Evolutionary conservation across 2,113 vertebrate species (phyloP).

Genomic region (Asarcornis scutulata): DNA sequence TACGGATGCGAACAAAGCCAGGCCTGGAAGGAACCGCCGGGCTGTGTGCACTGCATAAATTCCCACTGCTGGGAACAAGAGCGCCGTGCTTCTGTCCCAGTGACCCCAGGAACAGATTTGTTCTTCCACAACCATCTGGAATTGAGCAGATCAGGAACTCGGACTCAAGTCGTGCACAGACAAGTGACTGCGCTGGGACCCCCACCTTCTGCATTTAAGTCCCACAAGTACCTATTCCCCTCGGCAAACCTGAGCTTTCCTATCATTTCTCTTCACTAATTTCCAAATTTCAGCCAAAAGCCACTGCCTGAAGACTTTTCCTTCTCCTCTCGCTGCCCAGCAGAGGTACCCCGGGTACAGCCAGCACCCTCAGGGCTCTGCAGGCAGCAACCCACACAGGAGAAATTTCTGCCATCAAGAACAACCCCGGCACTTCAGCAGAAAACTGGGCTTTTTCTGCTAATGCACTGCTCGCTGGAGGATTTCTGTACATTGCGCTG

Average conservation of each 20-base stretch:
- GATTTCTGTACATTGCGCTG: neutral
- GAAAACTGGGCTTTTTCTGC: neutral
- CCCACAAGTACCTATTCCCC: neutral
- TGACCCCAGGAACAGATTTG: neutral
- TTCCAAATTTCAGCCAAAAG: neutral
- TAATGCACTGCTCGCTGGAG: neutral
- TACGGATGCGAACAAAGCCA: neutral
- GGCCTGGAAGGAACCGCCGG: neutral
- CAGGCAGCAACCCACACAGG: neutral
- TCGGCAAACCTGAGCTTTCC: neutral
- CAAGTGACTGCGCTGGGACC: neutral
- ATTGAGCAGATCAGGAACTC: neutral
- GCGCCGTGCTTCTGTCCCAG: accelerated
- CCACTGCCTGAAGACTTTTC: neutral
- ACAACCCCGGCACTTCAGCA: neutral
- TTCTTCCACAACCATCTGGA: neutral
- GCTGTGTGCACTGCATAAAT: neutral
- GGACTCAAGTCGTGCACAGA: neutral
- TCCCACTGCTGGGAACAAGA: neutral
- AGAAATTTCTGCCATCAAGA: neutral
- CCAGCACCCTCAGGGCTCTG: neutral
- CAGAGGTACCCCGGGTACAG: neutral
- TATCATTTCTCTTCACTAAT: neutral
- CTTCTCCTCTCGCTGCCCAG: neutral
- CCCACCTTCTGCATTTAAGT: neutral